Conservation (phyloP, 2,888 invertebrate genomes). For the Panorpa germanica region DNA sequence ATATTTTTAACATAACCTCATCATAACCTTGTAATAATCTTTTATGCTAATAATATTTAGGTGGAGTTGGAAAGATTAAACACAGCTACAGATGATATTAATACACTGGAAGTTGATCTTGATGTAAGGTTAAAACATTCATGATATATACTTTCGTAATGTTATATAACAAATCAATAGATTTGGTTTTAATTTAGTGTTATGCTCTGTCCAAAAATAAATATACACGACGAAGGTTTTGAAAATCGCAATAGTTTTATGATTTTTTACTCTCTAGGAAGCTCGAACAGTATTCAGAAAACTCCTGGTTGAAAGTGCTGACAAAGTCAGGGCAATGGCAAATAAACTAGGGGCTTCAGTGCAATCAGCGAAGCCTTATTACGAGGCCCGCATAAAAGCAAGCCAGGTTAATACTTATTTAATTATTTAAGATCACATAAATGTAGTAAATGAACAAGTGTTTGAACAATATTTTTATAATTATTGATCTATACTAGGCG, state of each 20-base stretch:
- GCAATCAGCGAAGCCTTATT: constrained; percentile 76
- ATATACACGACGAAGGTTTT: too few species aligned
- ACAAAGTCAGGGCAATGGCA: constrained; percentile 59
- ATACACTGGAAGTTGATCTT: constrained; percentile 73
- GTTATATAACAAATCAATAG: too few species aligned
- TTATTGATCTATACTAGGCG: neutral
- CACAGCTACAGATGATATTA: constrained; percentile 82
- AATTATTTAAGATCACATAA: constrained; percentile 3
- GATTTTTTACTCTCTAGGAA: constrained; percentile 46
- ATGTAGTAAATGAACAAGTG: neutral
- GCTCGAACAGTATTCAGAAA: constrained; percentile 65
- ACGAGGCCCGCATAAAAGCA: constrained; percentile 70
- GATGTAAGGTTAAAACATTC: too few species aligned
- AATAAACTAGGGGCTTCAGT: constrained; percentile 71
- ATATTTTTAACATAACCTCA: too few species aligned
- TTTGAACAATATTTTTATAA: neutral
- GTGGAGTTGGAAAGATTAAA: constrained; percentile 79
- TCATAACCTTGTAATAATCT: too few species aligned
- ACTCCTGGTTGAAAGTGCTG: constrained; percentile 64
- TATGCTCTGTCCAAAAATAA: too few species aligned
- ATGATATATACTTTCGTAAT: too few species aligned
- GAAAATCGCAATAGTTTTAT: too few species aligned
- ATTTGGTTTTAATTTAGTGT: too few species aligned
- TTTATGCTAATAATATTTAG: constrained; percentile 29
- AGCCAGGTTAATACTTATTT: constrained; percentile 57